Percentiles rank a stretch among this genome's conserved stretches.
phyloP scores from a whole-genome alignment of 2,888 invertebrate species.

The Myopa tessellatipennis region DNA sequence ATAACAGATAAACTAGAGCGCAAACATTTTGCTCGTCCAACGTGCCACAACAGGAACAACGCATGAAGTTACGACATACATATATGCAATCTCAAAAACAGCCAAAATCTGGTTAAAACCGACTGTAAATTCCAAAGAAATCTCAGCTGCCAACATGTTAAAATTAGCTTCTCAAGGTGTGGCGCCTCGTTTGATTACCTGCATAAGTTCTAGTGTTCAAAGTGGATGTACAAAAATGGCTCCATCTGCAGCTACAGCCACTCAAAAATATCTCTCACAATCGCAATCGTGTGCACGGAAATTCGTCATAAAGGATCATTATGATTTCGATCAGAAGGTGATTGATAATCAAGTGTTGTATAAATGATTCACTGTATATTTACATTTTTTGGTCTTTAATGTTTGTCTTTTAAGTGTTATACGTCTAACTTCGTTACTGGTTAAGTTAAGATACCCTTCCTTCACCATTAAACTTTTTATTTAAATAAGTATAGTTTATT shows the following conservation, averaged over 20 bases:
- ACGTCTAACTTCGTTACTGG: too few relatives aligned
- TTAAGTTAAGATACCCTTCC: too few relatives aligned
- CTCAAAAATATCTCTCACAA: conserved; percentile 60
- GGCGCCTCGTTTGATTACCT: conserved; percentile 55
- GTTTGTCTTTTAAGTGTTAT: too few relatives aligned
- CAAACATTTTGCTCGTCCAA: too few relatives aligned
- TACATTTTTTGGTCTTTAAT: too few relatives aligned
- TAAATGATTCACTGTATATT: too few relatives aligned
- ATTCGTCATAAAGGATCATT: conserved; percentile 77
- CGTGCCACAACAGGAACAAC: too few relatives aligned
- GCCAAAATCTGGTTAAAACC: background rate
- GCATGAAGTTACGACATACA: too few relatives aligned
- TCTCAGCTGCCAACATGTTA: conserved; percentile 50
- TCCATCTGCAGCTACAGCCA: conserved; percentile 52
- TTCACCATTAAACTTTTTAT: too few relatives aligned
- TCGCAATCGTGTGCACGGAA: conserved; percentile 57
- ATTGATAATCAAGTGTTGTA: conserved; percentile 41
- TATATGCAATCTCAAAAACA: background rate
- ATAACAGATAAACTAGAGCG: background rate
- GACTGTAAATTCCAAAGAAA: background rate
- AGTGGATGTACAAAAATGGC: conserved; percentile 54
- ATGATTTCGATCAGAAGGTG: conserved; percentile 82
- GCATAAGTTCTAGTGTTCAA: conserved; percentile 51
- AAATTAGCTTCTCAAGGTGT: conserved; percentile 60
- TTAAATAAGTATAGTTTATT: too few relatives aligned